Percentiles rank a stretch among this genome's conserved stretches.
Conservation (phyloP, 2,113 vertebrate species). For the Nannospalax galili region DNA sequence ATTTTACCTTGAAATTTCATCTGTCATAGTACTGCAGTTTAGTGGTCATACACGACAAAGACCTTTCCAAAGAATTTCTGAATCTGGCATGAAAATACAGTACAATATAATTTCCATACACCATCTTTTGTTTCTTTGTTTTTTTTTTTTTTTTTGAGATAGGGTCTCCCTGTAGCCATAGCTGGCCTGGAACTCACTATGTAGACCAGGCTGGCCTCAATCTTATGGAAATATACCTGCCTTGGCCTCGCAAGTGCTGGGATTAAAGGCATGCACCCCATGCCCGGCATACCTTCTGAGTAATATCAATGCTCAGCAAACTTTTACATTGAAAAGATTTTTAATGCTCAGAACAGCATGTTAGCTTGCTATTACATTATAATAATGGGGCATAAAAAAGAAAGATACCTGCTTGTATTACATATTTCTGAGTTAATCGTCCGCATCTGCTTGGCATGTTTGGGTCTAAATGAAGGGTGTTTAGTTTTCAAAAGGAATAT, state of each 20-base stretch:
- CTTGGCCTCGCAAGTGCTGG: too few relatives aligned
- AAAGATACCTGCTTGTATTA: constrained; percentile 7
- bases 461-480: constrained; percentile 41
- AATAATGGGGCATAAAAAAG: constrained; percentile 69
- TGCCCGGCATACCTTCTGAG: too few relatives aligned
- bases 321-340: constrained; percentile 65
- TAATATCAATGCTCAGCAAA: constrained; percentile 68
- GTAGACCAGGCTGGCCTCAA: too few relatives aligned
- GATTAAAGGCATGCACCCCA: too few relatives aligned
- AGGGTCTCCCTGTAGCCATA: too few relatives aligned
- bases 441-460: constrained; percentile 47
- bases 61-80: constrained; percentile 48
- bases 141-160: too few relatives aligned
- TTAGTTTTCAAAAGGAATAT: constrained; percentile 50
- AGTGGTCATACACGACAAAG: constrained; percentile 25
- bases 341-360: constrained; percentile 69
- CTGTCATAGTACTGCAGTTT: neutral
- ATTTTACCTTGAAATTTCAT: neutral
- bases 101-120: constrained; percentile 33
- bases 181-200: too few relatives aligned
- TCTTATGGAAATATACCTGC: too few relatives aligned
- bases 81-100: constrained; percentile 49
- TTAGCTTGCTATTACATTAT: constrained; percentile 56
- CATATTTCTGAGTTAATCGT: constrained; percentile 5
- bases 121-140: too few relatives aligned